These are phyloP conservation scores for Drosophila nebulosa DNA, from an alignment of 1,140 invertebrate genomes.

Conservation along the genomic window DNA sequence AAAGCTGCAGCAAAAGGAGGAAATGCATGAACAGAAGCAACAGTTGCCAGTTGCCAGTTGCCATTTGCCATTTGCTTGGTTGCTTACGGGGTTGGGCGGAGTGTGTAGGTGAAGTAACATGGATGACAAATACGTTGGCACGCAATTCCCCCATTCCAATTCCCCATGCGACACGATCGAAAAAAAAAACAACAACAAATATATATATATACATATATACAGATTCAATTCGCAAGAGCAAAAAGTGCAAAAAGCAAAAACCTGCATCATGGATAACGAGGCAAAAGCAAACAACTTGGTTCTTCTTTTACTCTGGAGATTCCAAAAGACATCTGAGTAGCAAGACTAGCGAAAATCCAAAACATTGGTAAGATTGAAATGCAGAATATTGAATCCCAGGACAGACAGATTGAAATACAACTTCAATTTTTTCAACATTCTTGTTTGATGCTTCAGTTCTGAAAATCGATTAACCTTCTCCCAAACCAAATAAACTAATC, in stretches of 20 bases:
- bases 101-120: slow-evolving; percentile 31
- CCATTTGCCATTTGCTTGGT: not conserved
- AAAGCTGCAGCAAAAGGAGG: not conserved
- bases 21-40: not conserved
- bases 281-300: slow-evolving; percentile 9
- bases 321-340: no score
- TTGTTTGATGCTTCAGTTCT: no score
- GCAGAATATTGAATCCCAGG: no score
- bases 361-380: no score
- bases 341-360: no score
- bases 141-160: slow-evolving; percentile 29
- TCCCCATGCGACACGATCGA: not conserved
- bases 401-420: no score
- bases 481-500: no score
- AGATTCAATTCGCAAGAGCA: slow-evolving; percentile 2
- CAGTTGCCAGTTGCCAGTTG: not conserved
- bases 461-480: no score
- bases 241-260: not conserved
- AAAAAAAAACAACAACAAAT: slow-evolving; percentile 12
- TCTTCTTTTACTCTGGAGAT: no score
- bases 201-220: slow-evolving; percentile 11
- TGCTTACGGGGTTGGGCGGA: not conserved
- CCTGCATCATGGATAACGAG: not conserved
- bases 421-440: no score
- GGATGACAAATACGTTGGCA: slow-evolving; percentile 70